A percentile compares a stretch with the other conserved stretches of the same genome.
These are phyloP conservation scores for Acrocephalus kingi DNA, from an alignment of 2,113 vertebrate species.

Conservation along the genomic window DNA sequence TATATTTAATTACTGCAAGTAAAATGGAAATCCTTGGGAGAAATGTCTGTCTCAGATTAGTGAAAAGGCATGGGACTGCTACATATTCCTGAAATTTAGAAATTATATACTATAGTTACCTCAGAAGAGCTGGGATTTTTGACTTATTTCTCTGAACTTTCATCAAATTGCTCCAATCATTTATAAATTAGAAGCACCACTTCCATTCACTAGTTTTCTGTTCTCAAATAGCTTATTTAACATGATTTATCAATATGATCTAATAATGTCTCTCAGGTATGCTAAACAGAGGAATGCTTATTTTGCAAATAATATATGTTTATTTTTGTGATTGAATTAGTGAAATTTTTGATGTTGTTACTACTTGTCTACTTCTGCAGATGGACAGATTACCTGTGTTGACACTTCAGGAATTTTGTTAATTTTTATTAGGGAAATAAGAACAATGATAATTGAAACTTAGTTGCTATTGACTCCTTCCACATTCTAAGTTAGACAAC, in stretches of 20 bases:
- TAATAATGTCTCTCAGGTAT: not conserved
- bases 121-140: not conserved
- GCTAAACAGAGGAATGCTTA: not conserved
- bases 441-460: not conserved
- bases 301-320: not conserved
- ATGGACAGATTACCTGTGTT: not conserved
- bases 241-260: not conserved
- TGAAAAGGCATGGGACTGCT: not conserved
- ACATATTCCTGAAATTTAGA: not conserved
- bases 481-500: not conserved
- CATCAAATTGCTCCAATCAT: not conserved
- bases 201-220: not conserved
- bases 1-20: not conserved
- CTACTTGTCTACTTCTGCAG: not conserved
- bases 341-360: not conserved
- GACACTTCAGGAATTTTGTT: not conserved
- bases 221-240: not conserved
- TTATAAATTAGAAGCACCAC: not conserved
- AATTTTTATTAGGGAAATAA: not conserved
- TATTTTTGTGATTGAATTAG: not conserved
- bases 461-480: not conserved
- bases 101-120: not conserved
- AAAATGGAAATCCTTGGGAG: conserved; percentile 2
- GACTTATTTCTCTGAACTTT: not conserved
- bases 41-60: conserved; percentile 2